phyloP scores from a whole-genome alignment of 1,140 invertebrate species.

The Bombus sylvicola region DNA sequence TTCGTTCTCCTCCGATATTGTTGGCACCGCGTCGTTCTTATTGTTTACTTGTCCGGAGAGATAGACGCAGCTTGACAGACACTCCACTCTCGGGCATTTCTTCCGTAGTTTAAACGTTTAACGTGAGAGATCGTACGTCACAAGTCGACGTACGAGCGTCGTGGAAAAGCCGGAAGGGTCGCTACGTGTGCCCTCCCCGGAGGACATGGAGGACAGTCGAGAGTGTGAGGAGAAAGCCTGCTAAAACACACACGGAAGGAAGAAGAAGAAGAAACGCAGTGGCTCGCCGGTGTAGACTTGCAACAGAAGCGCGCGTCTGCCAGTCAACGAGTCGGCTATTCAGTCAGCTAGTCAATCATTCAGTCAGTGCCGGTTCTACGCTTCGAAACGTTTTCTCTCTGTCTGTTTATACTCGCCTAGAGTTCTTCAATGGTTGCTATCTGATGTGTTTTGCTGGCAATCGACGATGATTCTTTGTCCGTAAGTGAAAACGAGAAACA shows the following conservation, averaged over 20 bases:
- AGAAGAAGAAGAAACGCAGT: slow-evolving; percentile 53
- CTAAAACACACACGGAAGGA: neutral
- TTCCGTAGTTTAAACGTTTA: neutral
- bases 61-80: slow-evolving; percentile 22
- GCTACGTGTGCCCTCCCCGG: neutral
- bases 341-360: slow-evolving; percentile 38
- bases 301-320: slow-evolving; percentile 27
- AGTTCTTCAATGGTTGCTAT: slow-evolving; percentile 13
- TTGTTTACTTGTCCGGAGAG: slow-evolving; percentile 17
- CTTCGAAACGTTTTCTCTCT: slow-evolving; percentile 2
- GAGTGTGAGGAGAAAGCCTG: slow-evolving; percentile 27
- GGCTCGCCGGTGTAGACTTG: slow-evolving; percentile 42
- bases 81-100: neutral
- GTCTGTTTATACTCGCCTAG: slow-evolving; percentile 12
- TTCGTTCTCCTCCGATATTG: neutral
- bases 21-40: neutral
- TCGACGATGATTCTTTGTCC: neutral
- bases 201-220: neutral
- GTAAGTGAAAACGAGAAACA: slow-evolving; percentile 35
- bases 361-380: slow-evolving; percentile 48
- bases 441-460: slow-evolving; percentile 10
- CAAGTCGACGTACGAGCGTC: slow-evolving; percentile 13
- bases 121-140: neutral
- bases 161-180: slow-evolving; percentile 18
- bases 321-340: slow-evolving; percentile 5